These are phyloP conservation scores for Gopherus flavomarginatus DNA, from an alignment of 2,113 vertebrate genomes.

Conservation along the genomic window DNA sequence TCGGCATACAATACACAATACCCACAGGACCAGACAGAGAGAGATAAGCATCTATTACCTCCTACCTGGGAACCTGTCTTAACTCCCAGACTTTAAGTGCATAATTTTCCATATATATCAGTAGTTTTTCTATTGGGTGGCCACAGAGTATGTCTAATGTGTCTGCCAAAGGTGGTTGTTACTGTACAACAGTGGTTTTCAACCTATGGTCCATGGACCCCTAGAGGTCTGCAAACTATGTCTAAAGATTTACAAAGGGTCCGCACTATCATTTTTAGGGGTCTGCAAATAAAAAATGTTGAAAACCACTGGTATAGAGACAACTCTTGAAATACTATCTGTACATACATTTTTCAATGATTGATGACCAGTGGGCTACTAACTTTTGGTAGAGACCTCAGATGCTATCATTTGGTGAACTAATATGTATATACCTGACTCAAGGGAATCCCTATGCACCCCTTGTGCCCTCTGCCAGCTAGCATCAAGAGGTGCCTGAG, in stretches of 20 bases:
- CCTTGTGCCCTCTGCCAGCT: background rate
- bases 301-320: too few species aligned
- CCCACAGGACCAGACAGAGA: background rate
- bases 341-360: too few species aligned
- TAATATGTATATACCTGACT: background rate
- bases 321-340: too few species aligned
- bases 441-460: background rate
- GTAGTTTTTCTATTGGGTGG: too few species aligned
- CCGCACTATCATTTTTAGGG: too few species aligned
- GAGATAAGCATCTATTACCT: background rate
- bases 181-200: too few species aligned
- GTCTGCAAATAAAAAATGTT: too few species aligned
- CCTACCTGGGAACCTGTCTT: background rate
- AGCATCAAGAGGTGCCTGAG: background rate
- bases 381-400: background rate
- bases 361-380: background rate
- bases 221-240: too few species aligned
- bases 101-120: background rate
- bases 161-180: too few species aligned
- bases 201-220: too few species aligned
- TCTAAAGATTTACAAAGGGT: too few species aligned
- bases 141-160: too few species aligned
- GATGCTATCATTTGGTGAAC: background rate
- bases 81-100: background rate
- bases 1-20: background rate